Conservation (phyloP, 2,113 vertebrate species). For the Zapus hudsonius region DNA sequence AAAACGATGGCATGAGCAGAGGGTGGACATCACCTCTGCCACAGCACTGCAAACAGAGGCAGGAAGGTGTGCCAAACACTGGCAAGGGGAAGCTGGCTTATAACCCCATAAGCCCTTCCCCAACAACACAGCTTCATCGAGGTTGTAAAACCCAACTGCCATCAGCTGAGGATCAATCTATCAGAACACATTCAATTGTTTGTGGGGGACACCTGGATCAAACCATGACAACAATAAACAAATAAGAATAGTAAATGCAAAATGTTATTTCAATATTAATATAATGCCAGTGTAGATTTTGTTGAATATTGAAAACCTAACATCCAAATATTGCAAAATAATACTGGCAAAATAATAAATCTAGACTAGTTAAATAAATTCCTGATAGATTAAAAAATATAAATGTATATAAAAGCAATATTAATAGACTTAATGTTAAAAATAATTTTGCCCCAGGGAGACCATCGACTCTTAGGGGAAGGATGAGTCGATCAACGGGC, state of each 20-base stretch:
- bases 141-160: no score
- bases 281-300: neutral
- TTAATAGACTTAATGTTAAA: neutral
- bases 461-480: neutral
- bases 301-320: neutral
- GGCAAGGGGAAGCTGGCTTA: no score
- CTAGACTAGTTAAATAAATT: neutral
- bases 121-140: no score
- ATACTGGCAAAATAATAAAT: constrained; percentile 18
- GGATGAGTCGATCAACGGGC: neutral
- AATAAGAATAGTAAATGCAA: constrained; percentile 39
- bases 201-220: no score
- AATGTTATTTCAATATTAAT: constrained; percentile 18
- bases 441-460: constrained; percentile 34
- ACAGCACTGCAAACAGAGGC: no score
- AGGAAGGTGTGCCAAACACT: no score
- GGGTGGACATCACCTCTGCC: no score
- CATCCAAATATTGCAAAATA: constrained; percentile 9
- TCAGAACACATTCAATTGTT: no score
- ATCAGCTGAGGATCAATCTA: no score
- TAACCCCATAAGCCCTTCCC: no score
- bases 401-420: neutral
- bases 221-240: no score
- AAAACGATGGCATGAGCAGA: no score
- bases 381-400: neutral